Percentiles rank a stretch among this genome's conserved stretches.
These are phyloP conservation scores for Gerris buenoi DNA, from an alignment of 1,140 invertebrate species.

Conservation along the genomic window DNA sequence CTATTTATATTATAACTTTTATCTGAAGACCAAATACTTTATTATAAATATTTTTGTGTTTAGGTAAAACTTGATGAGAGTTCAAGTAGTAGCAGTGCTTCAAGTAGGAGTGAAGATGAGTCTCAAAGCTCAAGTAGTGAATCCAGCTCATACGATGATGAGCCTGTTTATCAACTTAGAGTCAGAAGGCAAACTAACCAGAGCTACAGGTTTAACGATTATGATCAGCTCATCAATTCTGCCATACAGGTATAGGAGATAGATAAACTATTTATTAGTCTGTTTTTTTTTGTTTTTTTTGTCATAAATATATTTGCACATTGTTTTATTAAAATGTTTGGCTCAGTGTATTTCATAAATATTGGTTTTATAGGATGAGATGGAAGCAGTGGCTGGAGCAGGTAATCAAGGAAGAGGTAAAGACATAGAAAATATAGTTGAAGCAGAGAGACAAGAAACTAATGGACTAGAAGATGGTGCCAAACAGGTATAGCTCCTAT, in stretches of 20 bases:
- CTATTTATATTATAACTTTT: no score
- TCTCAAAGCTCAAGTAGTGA: not conserved
- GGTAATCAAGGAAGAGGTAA: slow-evolving; percentile 71
- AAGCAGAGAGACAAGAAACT: slow-evolving; percentile 46
- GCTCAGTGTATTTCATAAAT: no score
- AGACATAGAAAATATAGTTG: slow-evolving; percentile 75
- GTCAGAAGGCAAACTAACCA: slow-evolving; percentile 51
- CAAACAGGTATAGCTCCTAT: no score
- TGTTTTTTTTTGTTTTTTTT: no score
- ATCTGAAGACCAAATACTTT: no score
- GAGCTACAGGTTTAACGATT: slow-evolving; percentile 70
- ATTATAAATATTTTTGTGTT: not conserved
- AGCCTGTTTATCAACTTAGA: slow-evolving; percentile 65
- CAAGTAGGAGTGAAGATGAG: not conserved
- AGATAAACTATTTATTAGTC: no score
- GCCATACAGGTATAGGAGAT: slow-evolving; percentile 66
- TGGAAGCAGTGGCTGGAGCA: slow-evolving; percentile 53
- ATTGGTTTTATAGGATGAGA: slow-evolving; percentile 42
- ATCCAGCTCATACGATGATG: slow-evolving; percentile 28
- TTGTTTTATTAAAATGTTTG: no score
- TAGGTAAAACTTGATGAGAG: not conserved
- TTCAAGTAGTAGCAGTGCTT: not conserved
- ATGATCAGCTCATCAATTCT: slow-evolving; percentile 83
- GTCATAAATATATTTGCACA: no score
- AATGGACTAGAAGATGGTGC: not conserved